These are phyloP conservation scores for Drosophila ambigua DNA, from an alignment of 1,140 invertebrate genomes.

Conservation along the genomic window DNA sequence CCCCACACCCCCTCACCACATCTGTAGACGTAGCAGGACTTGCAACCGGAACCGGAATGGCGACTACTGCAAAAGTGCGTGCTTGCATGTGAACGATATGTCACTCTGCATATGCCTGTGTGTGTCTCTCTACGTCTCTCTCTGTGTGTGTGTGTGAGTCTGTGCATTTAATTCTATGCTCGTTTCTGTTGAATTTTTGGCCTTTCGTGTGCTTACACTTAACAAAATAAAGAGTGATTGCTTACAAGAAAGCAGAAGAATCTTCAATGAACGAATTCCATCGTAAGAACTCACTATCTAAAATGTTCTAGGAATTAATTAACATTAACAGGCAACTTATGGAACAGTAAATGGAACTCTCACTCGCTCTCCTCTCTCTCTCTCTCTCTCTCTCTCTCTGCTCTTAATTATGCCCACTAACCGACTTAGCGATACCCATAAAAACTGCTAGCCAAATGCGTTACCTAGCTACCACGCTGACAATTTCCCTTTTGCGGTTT, in stretches of 20 bases:
- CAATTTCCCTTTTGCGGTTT: too few species aligned
- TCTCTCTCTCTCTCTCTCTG: too few species aligned
- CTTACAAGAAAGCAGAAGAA: too few species aligned
- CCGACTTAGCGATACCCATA: too few species aligned
- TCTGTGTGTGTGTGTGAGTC: background rate
- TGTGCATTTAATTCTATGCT: constrained; percentile 45
- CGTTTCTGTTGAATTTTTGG: constrained; percentile 46
- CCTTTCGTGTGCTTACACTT: constrained; percentile 35
- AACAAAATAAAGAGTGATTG: background rate
- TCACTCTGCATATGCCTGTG: constrained; percentile 39
- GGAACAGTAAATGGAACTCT: too few species aligned
- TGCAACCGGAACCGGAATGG: constrained; percentile 28
- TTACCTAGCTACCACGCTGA: too few species aligned
- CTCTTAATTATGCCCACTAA: too few species aligned
- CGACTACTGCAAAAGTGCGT: constrained; percentile 76
- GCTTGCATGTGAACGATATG: constrained; percentile 68
- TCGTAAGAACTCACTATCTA: background rate
- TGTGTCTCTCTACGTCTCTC: background rate
- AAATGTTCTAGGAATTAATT: background rate
- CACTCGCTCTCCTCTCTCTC: too few species aligned
- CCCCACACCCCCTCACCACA: background rate
- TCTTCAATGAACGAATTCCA: background rate
- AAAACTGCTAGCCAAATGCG: too few species aligned
- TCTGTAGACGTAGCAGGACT: background rate
- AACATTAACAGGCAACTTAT: too few species aligned